These are phyloP conservation scores for Brachionus rubens DNA, from an alignment of 1,140 invertebrate genomes.

Conservation along the genomic window DNA sequence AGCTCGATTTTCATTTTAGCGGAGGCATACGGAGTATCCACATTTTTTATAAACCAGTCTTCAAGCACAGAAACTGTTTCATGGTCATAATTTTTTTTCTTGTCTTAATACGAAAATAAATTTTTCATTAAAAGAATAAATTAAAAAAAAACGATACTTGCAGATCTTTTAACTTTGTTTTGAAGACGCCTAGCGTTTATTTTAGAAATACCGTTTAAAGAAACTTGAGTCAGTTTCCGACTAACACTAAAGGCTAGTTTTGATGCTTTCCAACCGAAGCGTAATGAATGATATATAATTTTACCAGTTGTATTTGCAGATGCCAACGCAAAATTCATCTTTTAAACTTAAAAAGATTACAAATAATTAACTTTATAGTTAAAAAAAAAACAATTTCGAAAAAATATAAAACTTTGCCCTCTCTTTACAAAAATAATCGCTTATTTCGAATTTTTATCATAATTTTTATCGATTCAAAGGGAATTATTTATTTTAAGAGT, in stretches of 20 bases:
- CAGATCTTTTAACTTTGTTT: conserved; percentile 12
- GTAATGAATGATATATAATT: conserved; percentile 18
- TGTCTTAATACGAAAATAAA: conserved; percentile 22
- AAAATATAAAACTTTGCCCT: too few relatives aligned
- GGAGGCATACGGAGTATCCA: neutral
- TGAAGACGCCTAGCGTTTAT: conserved; percentile 19
- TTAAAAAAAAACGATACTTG: neutral
- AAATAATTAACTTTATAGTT: too few relatives aligned
- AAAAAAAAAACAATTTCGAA: too few relatives aligned
- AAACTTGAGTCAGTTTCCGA: conserved; percentile 20
- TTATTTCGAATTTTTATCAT: conserved; percentile 23
- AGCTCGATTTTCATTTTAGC: conserved; percentile 1
- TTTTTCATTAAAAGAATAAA: too few relatives aligned
- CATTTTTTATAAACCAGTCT: neutral
- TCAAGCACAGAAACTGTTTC: conserved; percentile 11
- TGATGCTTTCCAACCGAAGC: conserved; percentile 13
- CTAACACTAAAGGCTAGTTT: conserved; percentile 14
- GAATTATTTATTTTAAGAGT: neutral
- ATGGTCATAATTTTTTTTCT: conserved; percentile 21
- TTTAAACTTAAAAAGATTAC: conserved; percentile 3
- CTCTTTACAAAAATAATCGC: neutral
- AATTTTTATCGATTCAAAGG: neutral
- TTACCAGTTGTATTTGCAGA: neutral
- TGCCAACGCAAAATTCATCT: neutral
- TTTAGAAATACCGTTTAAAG: conserved; percentile 14